A percentile compares a stretch with the other conserved stretches of the same genome.
phyloP scores from a whole-genome alignment of 2,797 vertebrate genomes.

The Astyanax mexicanus region DNA sequence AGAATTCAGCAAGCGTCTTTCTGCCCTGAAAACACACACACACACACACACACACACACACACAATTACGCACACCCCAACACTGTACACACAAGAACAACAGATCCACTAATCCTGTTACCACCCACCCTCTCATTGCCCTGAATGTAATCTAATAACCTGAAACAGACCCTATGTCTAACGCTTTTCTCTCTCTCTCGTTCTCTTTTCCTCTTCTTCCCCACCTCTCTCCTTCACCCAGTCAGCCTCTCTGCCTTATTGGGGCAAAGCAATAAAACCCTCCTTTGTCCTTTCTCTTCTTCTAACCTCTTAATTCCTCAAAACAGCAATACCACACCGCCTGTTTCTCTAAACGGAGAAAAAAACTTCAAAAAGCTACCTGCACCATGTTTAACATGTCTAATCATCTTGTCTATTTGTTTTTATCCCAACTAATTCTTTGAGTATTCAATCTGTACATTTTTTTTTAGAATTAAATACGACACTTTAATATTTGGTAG shows the following conservation, averaged over 20 bases:
- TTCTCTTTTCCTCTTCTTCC: too few species aligned
- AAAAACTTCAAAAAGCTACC: conserved; percentile 76
- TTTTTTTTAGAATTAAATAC: too few species aligned
- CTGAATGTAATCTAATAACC: conserved; percentile 70
- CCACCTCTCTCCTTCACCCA: not conserved
- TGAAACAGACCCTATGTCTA: conserved; percentile 71
- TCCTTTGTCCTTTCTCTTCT: conserved; percentile 77
- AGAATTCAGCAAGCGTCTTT: conserved; percentile 69
- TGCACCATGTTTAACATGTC: conserved; percentile 77
- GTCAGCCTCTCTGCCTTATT: conserved; percentile 80
- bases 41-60: conserved; percentile 35
- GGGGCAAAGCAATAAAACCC: conserved; percentile 80
- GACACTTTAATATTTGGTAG: too few species aligned
- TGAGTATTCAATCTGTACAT: too few species aligned
- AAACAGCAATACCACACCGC: conserved; percentile 82
- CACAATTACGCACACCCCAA: conserved; percentile 53
- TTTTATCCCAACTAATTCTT: too few species aligned
- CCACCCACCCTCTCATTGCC: conserved; percentile 77
- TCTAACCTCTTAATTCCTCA: conserved; percentile 84
- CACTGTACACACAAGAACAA: conserved; percentile 46
- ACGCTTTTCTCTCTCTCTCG: conserved; percentile 52
- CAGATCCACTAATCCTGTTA: conserved; percentile 71
- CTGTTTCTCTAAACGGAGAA: conserved; percentile 77
- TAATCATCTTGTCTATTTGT: too few species aligned
- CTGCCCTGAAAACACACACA: conserved; percentile 59